Base-by-base conservation (phyloP, 2,113 vertebrate genomes). In the Xiphophorus hellerii region DNA sequence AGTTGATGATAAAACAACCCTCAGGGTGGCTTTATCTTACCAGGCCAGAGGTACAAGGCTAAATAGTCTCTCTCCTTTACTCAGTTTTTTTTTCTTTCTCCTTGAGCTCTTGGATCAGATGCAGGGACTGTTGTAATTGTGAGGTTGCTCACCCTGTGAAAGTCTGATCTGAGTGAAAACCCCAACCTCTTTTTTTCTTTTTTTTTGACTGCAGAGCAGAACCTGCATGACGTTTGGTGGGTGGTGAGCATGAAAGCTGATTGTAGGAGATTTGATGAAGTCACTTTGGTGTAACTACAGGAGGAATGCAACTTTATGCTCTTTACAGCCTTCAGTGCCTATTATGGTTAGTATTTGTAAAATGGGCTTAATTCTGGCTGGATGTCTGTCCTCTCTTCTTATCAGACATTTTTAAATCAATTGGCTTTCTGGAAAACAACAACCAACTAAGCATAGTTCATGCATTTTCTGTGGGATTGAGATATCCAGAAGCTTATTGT, bases 221-320 rank as follows among this genome's bases (percentile, higher is more conserved):
- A 28, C 60, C 76, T 68, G 69, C 31, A 81, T 90, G 90, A 91
- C 88, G 91, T 80, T 80, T 29, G 35, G 88, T 84, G 87, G 92
- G 89, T 62, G 87, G 87, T 78, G 90, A 85, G 33, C 14, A 15
- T 12, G 1, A 61, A 28, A 48, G 33, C 67, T 54, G 33, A 76
- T 30, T 65, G 61, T 27, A 64, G 31, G 29, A 63, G 69, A 62
- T 44, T 71, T 14, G 51, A 17, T 39, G n/a, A 64, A 66, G 39
- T 54, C n/a, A 37, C 20, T 62, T 62, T 29, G 28, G 27, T 62
- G 4, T 6, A 62, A 30, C 25, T 28, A 62, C n/a, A 8, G 25
- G 4, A 27, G 60, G 11, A 13, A 62, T 29, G 60, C 17, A 22
- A 51, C 20, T 9, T 20, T 28, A 28, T 29, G 60, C 3, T 29